phyloP scores from a whole-genome alignment of 2,888 invertebrate genomes.

The Rhagophthalmus giganteus region DNA sequence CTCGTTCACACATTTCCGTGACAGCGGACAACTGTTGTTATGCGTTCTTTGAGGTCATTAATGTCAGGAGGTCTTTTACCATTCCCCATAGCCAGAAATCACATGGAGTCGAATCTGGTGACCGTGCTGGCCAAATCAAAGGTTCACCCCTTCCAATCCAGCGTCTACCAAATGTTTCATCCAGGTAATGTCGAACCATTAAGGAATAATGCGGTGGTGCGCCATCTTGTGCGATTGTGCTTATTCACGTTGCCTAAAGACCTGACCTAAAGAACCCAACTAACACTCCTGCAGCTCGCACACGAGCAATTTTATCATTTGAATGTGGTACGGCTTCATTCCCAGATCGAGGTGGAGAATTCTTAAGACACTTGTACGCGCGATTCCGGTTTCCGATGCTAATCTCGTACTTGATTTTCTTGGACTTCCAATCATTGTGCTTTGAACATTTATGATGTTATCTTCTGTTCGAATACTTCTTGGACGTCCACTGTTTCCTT shows the following conservation, averaged over 20 bases:
- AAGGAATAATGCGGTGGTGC: neutral
- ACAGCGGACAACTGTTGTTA: neutral
- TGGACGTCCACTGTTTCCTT: too few relatives aligned
- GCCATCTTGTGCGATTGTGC: neutral
- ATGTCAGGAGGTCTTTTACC: neutral
- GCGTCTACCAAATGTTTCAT: neutral
- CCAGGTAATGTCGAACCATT: neutral
- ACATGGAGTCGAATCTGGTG: neutral
- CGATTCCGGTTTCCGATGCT: slow-evolving; percentile 1
- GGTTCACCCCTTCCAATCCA: too few relatives aligned
- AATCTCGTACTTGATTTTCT: slow-evolving; percentile 3
- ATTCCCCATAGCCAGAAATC: slow-evolving; percentile 1
- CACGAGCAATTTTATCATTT: neutral
- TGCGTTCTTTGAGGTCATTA: neutral
- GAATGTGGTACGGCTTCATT: slow-evolving; percentile 2
- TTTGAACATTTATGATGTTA: slow-evolving; percentile 4
- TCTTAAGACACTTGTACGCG: slow-evolving; percentile 4
- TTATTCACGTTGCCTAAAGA: neutral
- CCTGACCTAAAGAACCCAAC: neutral
- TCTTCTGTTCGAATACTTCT: too few relatives aligned
- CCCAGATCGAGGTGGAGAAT: neutral
- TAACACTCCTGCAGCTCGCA: neutral
- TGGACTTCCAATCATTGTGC: slow-evolving; percentile 4
- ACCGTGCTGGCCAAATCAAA: neutral
- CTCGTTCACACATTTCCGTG: too few relatives aligned